Conservation (phyloP, 2,797 vertebrate species). For the Melanotaenia trifasciata region DNA sequence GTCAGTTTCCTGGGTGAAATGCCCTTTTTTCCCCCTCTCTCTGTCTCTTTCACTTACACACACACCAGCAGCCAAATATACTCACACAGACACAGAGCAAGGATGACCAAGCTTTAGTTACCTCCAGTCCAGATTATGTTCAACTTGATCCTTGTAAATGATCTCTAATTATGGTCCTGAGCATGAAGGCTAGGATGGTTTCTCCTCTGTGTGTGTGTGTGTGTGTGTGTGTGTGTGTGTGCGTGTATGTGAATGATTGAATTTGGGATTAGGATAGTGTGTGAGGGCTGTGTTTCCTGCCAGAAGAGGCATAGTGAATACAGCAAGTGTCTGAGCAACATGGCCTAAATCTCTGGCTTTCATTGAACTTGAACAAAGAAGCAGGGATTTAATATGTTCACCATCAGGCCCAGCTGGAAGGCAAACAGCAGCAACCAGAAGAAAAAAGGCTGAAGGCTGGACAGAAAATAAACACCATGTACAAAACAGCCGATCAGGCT, state of each 20-base stretch:
- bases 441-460: constrained; percentile 24
- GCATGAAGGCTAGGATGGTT: constrained; percentile 67
- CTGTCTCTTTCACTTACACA: constrained; percentile 13
- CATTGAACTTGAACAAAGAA: constrained; percentile 62
- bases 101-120: constrained; percentile 66
- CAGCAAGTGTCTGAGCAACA: constrained; percentile 47
- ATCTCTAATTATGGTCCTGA: constrained; percentile 75
- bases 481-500: constrained; percentile 1
- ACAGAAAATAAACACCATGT: constrained; percentile 17
- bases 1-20: constrained; percentile 73
- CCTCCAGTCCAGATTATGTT: constrained; percentile 77
- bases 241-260: constrained; percentile 26
- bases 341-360: constrained; percentile 69
- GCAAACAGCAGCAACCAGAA: constrained; percentile 37
- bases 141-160: constrained; percentile 79
- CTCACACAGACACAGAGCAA: constrained; percentile 15
- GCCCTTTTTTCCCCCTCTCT: constrained; percentile 13
- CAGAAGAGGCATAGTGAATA: constrained; percentile 49
- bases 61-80: constrained; percentile 17
- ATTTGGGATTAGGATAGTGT: constrained; percentile 60
- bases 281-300: constrained; percentile 49
- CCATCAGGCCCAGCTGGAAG: constrained; percentile 48
- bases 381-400: constrained; percentile 53
- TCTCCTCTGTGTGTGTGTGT: constrained; percentile 47
- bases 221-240: constrained; percentile 45